Evolutionary conservation across 2,113 vertebrate genomes (phyloP).

Genomic region (Spheniscus mendiculus): DNA sequence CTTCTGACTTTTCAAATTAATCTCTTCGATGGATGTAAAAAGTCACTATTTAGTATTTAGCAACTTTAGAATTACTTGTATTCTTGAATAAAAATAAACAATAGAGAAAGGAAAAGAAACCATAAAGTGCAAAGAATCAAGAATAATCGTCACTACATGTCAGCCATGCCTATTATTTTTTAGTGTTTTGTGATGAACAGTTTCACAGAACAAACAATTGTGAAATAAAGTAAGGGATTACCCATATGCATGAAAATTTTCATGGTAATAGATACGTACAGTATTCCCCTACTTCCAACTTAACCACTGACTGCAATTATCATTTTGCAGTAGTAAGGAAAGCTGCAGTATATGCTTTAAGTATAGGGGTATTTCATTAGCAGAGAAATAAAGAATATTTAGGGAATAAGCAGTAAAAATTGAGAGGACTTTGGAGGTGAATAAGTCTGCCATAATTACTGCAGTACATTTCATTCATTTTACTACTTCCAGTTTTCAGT

Average conservation of each 20-base stretch:
- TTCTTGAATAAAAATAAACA: neutral
- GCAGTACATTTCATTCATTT: neutral
- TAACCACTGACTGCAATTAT: neutral
- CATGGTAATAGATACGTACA: accelerated
- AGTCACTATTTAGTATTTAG: neutral
- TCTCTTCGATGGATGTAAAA: neutral
- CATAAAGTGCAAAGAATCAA: neutral
- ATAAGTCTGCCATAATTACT: neutral
- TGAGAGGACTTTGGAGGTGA: neutral
- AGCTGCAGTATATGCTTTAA: neutral
- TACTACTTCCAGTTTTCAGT: neutral
- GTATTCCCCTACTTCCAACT: neutral
- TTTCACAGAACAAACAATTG: neutral
- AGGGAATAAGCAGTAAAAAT: neutral
- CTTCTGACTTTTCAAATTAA: neutral
- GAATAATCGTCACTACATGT: neutral
- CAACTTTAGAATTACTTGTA: neutral
- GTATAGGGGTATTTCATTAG: neutral
- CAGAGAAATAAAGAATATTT: neutral
- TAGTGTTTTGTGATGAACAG: neutral
- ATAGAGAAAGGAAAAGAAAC: neutral
- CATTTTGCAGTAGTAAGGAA: neutral
- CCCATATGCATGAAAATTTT: neutral
- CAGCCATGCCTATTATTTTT: neutral
- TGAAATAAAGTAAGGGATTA: neutral